Base-by-base conservation (phyloP, 2,888 invertebrate species). In the Drosophila kanekoi region DNA sequence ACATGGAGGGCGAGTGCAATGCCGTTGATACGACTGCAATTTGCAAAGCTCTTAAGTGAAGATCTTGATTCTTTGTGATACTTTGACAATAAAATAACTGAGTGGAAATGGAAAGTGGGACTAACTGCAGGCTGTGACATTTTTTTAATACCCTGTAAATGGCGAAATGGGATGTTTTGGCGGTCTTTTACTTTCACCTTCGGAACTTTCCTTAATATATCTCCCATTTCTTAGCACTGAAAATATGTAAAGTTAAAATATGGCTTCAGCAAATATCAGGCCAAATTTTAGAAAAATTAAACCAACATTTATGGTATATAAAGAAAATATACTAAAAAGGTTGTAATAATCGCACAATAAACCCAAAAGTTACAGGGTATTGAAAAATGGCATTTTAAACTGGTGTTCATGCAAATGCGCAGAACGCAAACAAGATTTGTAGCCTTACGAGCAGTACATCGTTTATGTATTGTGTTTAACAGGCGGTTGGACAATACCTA, bases 351-450 rank as follows among this genome's bases (percentile, higher is more conserved):
- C 33, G 0, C 14, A 41, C 14, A 1, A 11, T 28, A 38, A 57
- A 28, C 5, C 9, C 10, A 33, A 33, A 33, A 32, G 9, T 41
- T 37, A 28, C 35, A 63, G 63, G 65, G 63, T 64, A 63, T 51
- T 43, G 18, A 10, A 20, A 20, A 35, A 35, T 11, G 3, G 8
- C 41, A 10, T 20, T 20, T 0, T 6, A 48, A 53, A 33, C 52
- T 49, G 59, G 49, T 33, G 47, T 9, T 2, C 23, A 66, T 66
- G 67, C 57, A 66, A 52, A 76, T 75, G 64, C 68, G 40, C 72
- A 75, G 71, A 77, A 66, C 57, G 43, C 57, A 79, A 81, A 81
- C 87, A 63, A 81, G 87, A 87, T 83, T 81, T 78, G 53, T 69
- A 18, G 32, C 40, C 32, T 23, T 45, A 20, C 38, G 43, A 56